Conservation (phyloP, 2,113 vertebrate species). For the Neolamprologus caudopunctatus region DNA sequence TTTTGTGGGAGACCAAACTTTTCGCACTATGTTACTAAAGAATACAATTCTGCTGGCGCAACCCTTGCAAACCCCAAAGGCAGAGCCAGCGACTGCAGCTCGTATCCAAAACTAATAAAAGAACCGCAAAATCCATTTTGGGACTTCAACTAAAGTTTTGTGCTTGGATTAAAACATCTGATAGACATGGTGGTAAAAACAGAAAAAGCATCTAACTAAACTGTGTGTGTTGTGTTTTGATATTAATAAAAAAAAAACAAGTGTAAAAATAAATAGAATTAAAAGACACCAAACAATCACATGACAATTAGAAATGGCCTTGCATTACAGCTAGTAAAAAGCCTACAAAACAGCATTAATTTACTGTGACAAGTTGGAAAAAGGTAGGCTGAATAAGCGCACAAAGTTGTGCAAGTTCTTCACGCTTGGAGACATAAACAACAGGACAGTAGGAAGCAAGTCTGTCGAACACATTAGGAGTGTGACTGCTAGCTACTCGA, state of each 20-base stretch:
- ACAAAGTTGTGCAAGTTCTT: conserved; percentile 31
- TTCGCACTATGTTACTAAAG: conserved; percentile 59
- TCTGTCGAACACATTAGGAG: conserved; percentile 24
- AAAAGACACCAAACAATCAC: background rate
- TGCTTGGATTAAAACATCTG: conserved; percentile 24
- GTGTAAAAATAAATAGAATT: background rate
- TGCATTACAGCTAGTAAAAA: background rate
- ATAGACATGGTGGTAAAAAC: background rate
- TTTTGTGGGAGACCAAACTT: conserved; percentile 66
- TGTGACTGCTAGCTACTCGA: conserved; percentile 7
- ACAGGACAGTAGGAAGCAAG: conserved; percentile 21
- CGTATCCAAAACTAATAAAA: conserved; percentile 56
- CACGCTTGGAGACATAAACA: conserved; percentile 34
- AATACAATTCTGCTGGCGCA: conserved; percentile 57
- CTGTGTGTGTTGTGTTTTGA: conserved; percentile 12
- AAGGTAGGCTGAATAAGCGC: conserved; percentile 5
- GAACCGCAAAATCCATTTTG: conserved; percentile 45
- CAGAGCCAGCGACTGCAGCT: conserved; percentile 40
- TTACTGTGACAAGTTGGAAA: conserved; percentile 1
- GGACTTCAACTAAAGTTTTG: conserved; percentile 44
- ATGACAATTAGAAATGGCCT: background rate
- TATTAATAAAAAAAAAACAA: background rate
- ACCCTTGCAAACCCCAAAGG: conserved; percentile 60
- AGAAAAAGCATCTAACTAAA: background rate
- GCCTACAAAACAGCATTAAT: background rate